phyloP scores from a whole-genome alignment of 2,888 invertebrate genomes.

The Hirtodrosophila duncani region DNA sequence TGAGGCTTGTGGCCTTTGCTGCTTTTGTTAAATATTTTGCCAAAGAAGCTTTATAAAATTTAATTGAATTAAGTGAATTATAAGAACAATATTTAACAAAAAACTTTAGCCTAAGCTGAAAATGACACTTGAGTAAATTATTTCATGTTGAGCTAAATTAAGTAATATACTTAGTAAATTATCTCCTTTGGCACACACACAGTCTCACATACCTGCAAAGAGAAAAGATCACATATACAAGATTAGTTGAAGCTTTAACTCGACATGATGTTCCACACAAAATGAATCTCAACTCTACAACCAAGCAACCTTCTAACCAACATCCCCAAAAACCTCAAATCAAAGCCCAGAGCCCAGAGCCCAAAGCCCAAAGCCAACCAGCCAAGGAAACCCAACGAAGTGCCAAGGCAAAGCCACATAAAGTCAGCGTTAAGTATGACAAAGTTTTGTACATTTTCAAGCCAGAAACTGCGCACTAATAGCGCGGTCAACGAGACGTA shows the following conservation, averaged over 20 bases:
- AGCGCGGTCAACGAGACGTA: slow-evolving; percentile 69
- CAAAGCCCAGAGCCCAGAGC: background rate
- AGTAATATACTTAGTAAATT: slow-evolving; percentile 1
- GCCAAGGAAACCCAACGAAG: background rate
- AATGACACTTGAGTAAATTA: no score
- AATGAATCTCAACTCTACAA: background rate
- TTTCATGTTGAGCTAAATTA: slow-evolving; percentile 5
- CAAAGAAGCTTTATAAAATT: no score
- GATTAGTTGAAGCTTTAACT: slow-evolving; percentile 2
- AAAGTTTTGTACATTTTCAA: slow-evolving; percentile 63
- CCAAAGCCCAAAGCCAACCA: slow-evolving; percentile 2
- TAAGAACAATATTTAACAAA: no score
- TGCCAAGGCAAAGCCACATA: slow-evolving; percentile 5
- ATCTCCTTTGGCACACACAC: slow-evolving; percentile 3
- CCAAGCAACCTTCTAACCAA: background rate
- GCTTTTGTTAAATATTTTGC: slow-evolving; percentile 2
- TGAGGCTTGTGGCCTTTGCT: slow-evolving; percentile 1
- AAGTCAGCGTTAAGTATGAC: slow-evolving; percentile 41
- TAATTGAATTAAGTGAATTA: no score
- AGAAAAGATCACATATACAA: slow-evolving; percentile 3
- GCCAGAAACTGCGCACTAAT: slow-evolving; percentile 44
- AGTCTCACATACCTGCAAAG: slow-evolving; percentile 42
- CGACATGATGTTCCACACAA: background rate
- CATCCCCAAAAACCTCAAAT: slow-evolving; percentile 4
- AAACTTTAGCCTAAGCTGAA: no score